Evolutionary conservation across 2,797 vertebrate genomes (phyloP), one percentile per base, ranked within the genome.

Genomic region (Mus minutoides): DNA sequence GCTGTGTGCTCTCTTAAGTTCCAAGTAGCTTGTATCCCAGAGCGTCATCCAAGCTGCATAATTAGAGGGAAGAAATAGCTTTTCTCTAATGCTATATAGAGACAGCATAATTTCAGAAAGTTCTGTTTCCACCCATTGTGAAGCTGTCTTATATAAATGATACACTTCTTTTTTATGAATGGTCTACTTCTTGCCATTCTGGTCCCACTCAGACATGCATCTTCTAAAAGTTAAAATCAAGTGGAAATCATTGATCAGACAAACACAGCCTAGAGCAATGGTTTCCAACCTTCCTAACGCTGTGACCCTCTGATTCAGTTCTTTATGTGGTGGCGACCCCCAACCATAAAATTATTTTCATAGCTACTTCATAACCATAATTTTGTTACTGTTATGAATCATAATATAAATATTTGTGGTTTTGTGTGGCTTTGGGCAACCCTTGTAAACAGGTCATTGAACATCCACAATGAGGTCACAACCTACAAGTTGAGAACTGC

Each of bases 51-150:
- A 95, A 96, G 75, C 94, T 97, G 34, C 62, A 71, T 97, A 98
- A 98, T 98, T 98, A 98, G 98, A 98, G 95, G 24, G 85, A 96
- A 98, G 98, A 67, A 96, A 97, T 97, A 91, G 88, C 92, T 94
- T 97, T 98, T 97, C 94, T 88, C 62, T 98, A 97, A 95, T 96
- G 97, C 95, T 96, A 94, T 97, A 88, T 67, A 96, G 90, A 95
- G 96, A 95, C 24, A 96, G 90, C 91, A 98, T 96, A 97, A 96
- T 93, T 97, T 97, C 96, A 97, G 95, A 97, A 94, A 26, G 46
- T 91, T 96, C 86, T 93, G 97, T 97, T 97, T 96, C 97, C 96
- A 97, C 96, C 97, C 80, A 31, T 95, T 3, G 69, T 90, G 92
- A 98, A 98, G 37, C 79, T 4, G 54, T 71, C 94, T 54, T 96